A percentile compares a stretch with the other conserved stretches of the same genome.
Evolutionary conservation across 2,113 vertebrate species (phyloP).

Genomic region (Trogon surrucura): DNA sequence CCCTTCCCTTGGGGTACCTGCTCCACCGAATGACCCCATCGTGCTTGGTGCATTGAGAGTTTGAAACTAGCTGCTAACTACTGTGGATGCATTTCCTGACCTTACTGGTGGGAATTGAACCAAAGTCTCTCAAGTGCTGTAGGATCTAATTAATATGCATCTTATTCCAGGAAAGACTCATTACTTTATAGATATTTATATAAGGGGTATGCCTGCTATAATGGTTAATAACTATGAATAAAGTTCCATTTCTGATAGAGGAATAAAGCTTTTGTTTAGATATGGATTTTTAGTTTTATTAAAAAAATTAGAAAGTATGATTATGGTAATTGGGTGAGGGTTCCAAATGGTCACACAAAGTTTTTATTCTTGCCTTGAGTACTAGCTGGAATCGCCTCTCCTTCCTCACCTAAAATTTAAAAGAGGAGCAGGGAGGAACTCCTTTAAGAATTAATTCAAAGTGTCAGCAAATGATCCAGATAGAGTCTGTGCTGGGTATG

Average conservation of each 20-base stretch:
- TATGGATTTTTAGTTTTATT: conserved; percentile 69
- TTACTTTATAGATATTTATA: conserved; percentile 79
- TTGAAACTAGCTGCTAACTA: conserved; percentile 79
- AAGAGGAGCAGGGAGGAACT: background rate
- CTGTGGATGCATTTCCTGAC: conserved; percentile 78
- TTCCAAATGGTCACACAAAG: conserved; percentile 19
- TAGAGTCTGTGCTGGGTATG: background rate
- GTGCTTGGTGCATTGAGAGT: conserved; percentile 73
- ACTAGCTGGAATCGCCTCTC: background rate
- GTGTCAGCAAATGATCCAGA: background rate
- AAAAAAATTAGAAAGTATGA: conserved; percentile 55
- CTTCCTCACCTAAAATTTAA: background rate
- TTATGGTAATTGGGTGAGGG: conserved; percentile 45
- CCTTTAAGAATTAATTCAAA: conserved; percentile 36
- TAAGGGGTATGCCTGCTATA: conserved; percentile 64
- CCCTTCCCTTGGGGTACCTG: conserved; percentile 73
- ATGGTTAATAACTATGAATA: conserved; percentile 71
- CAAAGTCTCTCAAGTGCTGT: conserved; percentile 79
- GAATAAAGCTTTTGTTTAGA: conserved; percentile 67
- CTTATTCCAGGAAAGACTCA: conserved; percentile 80
- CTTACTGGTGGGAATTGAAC: conserved; percentile 80
- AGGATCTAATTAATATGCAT: conserved; percentile 83
- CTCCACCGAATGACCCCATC: conserved; percentile 73
- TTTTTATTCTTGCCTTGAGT: conserved; percentile 35
- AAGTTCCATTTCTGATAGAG: conserved; percentile 63